Evolutionary conservation across 2,797 vertebrate species (phyloP).

Genomic region (Nothura maculosa): DNA sequence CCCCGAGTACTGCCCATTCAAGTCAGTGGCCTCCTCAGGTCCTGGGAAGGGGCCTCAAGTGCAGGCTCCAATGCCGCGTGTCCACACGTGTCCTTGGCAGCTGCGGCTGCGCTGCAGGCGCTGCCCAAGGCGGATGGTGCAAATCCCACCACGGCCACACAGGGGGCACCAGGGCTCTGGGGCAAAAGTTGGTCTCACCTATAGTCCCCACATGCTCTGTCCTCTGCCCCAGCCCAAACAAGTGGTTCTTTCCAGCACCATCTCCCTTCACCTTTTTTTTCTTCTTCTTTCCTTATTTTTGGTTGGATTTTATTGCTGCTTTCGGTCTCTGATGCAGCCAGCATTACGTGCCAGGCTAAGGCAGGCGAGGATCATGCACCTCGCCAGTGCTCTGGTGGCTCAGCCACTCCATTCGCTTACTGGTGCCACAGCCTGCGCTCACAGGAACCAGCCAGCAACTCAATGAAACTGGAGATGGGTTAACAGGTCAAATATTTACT

Average conservation of each 20-base stretch:
- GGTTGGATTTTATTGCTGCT: neutral
- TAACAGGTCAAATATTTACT: neutral
- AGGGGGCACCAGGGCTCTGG: neutral
- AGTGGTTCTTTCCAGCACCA: fast-evolving
- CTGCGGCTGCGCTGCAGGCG: fast-evolving
- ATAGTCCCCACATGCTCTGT: neutral
- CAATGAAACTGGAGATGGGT: fast-evolving
- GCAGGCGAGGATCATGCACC: neutral
- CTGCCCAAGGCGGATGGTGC: neutral
- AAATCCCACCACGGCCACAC: fast-evolving
- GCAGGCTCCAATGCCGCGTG: neutral
- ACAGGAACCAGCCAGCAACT: neutral
- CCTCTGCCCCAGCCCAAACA: neutral
- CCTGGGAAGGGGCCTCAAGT: neutral
- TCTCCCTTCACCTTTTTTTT: neutral
- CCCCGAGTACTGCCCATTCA: neutral
- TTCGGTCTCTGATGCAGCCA: neutral
- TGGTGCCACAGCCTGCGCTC: neutral
- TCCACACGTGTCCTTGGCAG: neutral
- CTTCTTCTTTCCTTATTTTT: neutral
- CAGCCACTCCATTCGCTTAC: neutral
- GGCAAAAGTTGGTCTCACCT: neutral
- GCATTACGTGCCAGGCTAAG: fast-evolving
- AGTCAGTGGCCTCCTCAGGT: neutral
- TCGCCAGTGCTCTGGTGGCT: fast-evolving